Evolutionary conservation across 2,797 vertebrate genomes (phyloP).

Genomic region (Cryptoblepharus egeriae): DNA sequence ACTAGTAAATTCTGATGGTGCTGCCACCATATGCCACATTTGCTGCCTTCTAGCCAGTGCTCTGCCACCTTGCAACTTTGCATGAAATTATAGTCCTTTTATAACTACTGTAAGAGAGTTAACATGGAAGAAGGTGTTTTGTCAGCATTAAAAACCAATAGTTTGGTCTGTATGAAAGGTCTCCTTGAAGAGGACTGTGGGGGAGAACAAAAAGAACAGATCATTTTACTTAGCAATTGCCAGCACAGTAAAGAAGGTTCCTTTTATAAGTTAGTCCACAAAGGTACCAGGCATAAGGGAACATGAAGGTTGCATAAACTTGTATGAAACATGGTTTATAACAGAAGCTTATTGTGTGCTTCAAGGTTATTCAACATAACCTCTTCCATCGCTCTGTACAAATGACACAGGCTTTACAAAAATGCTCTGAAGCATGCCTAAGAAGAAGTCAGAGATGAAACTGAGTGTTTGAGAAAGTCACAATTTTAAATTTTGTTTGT

Average conservation of each 20-base stretch:
- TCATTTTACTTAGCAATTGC: background rate
- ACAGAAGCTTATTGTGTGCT: background rate
- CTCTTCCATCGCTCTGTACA: background rate
- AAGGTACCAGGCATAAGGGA: background rate
- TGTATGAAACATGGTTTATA: background rate
- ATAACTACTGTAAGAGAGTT: no score
- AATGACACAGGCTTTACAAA: background rate
- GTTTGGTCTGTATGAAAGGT: no score
- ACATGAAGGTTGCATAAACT: background rate
- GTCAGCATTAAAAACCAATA: no score
- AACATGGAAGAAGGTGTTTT: no score
- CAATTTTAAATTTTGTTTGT: background rate
- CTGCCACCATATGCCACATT: no score
- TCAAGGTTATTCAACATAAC: background rate
- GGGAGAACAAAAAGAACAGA: background rate
- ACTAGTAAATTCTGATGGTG: no score
- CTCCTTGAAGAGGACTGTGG: no score
- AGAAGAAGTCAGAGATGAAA: constrained; percentile 31
- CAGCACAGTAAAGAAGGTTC: background rate
- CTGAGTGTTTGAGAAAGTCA: background rate
- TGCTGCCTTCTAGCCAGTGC: no score
- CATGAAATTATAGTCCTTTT: no score
- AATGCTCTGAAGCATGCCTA: background rate
- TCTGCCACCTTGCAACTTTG: no score
- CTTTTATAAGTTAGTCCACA: background rate